Conservation (phyloP, 2,113 vertebrate species). For the Chrysemys picta region DNA sequence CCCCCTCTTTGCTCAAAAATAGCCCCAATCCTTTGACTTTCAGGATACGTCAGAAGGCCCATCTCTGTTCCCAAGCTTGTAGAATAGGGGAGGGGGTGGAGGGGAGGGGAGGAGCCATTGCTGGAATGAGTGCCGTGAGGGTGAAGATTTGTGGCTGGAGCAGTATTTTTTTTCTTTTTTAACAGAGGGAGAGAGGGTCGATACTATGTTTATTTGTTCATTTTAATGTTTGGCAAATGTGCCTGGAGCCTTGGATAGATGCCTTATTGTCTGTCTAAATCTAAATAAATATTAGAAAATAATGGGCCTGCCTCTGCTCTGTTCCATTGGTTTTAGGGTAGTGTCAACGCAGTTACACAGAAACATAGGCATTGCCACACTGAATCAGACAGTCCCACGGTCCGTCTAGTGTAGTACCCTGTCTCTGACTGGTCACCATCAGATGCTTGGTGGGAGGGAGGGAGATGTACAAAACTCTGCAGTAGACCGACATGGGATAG, state of each 20-base stretch:
- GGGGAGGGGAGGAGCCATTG: background rate
- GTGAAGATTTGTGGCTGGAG: background rate
- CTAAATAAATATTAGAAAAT: background rate
- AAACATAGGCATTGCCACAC: background rate
- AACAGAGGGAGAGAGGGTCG: background rate
- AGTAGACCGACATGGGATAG: background rate
- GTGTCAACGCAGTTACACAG: background rate
- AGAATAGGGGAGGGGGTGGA: background rate
- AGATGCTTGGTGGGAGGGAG: background rate
- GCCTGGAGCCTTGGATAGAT: background rate
- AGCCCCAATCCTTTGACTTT: background rate
- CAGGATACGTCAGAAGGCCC: background rate
- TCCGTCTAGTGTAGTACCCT: background rate
- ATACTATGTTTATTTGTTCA: background rate
- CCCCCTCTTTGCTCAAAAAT: background rate
- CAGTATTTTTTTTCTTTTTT: background rate
- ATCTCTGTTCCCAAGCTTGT: background rate
- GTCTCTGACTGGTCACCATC: background rate
- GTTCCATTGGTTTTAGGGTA: background rate
- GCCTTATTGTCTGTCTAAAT: rapidly evolving
- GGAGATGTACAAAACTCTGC: background rate
- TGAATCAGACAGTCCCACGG: background rate
- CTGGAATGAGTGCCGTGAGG: background rate
- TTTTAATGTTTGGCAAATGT: background rate
- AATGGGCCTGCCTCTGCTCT: background rate